phyloP scores from a whole-genome alignment of 2,888 invertebrate species.

The Lutraria lutraria region DNA sequence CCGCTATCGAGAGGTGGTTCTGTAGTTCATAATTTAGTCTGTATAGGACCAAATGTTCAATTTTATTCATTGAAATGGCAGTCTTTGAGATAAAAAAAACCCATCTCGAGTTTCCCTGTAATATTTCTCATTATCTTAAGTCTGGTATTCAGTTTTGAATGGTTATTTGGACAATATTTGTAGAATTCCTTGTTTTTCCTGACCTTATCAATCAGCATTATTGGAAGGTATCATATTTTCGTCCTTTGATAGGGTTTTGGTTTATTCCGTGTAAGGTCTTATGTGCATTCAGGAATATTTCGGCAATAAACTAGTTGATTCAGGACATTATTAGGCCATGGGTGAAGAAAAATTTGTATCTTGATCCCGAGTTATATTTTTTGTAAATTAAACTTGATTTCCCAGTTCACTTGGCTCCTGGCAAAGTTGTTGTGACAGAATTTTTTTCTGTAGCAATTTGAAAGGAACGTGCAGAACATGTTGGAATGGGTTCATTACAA shows the following conservation, averaged over 20 bases:
- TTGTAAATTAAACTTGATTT: not conserved
- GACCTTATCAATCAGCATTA: not conserved
- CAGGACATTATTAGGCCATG: not conserved
- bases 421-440: no score
- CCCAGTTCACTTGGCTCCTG: no score
- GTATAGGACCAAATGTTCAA: no score
- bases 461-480: no score
- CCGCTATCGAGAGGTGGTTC: no score
- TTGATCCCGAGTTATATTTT: not conserved
- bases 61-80: no score
- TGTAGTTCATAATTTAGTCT: no score
- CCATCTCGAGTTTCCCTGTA: not conserved
- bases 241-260: not conserved
- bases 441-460: no score
- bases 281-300: not conserved
- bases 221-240: not conserved
- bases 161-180: not conserved
- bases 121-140: not conserved
- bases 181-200: not conserved
- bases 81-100: not conserved
- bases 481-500: no score
- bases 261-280: not conserved
- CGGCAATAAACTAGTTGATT: constrained; percentile 11
- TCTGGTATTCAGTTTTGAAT: not conserved
- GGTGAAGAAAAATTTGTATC: not conserved